A percentile compares a stretch with the other conserved stretches of the same genome.
These are phyloP conservation scores for Chrysolina haemoptera DNA, from an alignment of 2,888 invertebrate species.

Conservation along the genomic window DNA sequence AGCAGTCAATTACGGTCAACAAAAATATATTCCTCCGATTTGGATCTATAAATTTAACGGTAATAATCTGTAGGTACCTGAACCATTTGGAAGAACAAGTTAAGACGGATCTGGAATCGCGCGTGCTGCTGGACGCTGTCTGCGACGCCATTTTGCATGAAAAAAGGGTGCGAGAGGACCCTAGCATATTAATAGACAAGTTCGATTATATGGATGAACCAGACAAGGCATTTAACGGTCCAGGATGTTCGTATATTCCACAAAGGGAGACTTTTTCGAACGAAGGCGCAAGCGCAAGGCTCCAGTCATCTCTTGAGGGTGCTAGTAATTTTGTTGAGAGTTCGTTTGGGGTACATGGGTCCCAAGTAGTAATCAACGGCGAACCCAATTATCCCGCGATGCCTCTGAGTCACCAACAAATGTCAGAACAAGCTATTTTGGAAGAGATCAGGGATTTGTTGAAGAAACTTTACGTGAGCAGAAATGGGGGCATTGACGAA, in stretches of 20 bases:
- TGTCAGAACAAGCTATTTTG: background rate
- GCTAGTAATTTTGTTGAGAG: background rate
- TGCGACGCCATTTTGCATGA: slow-evolving; percentile 52
- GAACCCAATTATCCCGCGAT: too few species aligned
- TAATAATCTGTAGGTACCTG: too few species aligned
- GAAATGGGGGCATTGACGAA: background rate
- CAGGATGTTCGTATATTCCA: background rate
- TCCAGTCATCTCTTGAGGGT: background rate
- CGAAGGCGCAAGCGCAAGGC: background rate
- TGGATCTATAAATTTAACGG: too few species aligned
- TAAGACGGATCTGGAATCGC: slow-evolving; percentile 41
- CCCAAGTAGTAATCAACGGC: background rate
- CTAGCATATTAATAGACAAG: slow-evolving; percentile 30
- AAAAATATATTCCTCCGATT: too few species aligned
- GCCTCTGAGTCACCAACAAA: background rate
- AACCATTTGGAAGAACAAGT: slow-evolving; percentile 39
- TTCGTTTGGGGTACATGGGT: background rate
- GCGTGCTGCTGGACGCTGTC: slow-evolving; percentile 50
- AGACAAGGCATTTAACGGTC: background rate
- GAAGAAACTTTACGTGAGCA: slow-evolving; percentile 15
- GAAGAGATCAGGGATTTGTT: slow-evolving; percentile 18
- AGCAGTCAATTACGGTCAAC: too few species aligned
- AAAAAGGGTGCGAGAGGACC: slow-evolving; percentile 1
- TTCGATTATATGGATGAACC: slow-evolving; percentile 23
- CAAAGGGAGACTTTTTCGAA: background rate